These are phyloP conservation scores for Charadrius vociferus DNA, from an alignment of 2,113 vertebrate genomes.

Conservation along the genomic window DNA sequence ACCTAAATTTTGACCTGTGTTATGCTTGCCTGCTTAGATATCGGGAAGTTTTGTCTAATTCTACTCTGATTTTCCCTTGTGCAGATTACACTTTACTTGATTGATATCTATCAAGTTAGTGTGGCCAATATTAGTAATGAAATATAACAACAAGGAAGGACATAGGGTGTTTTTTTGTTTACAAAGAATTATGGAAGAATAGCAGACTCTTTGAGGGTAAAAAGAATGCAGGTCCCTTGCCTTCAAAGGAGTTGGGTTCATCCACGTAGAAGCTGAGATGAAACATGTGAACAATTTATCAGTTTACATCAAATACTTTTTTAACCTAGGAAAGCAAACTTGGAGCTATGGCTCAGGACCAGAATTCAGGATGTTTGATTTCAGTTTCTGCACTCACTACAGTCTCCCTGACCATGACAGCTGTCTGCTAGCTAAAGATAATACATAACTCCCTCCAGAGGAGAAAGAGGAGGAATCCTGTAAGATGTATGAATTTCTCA, in stretches of 20 bases:
- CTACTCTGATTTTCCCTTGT: neutral
- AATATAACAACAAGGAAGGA: neutral
- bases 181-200: neutral
- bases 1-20: neutral
- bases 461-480: neutral
- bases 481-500: neutral
- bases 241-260: neutral
- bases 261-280: neutral
- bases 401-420: neutral
- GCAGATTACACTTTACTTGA: neutral
- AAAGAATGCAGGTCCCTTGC: neutral
- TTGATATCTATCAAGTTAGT: neutral
- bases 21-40: neutral
- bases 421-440: neutral
- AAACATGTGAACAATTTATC: neutral
- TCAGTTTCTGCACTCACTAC: neutral
- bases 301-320: neutral
- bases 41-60: neutral
- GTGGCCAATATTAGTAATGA: neutral
- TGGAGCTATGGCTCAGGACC: neutral
- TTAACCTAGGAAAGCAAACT: neutral
- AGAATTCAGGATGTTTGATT: neutral
- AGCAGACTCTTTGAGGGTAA: neutral
- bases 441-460: neutral
- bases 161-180: neutral